phyloP scores from a whole-genome alignment of 2,888 invertebrate genomes.

The Sinohyriopsis cumingii region DNA sequence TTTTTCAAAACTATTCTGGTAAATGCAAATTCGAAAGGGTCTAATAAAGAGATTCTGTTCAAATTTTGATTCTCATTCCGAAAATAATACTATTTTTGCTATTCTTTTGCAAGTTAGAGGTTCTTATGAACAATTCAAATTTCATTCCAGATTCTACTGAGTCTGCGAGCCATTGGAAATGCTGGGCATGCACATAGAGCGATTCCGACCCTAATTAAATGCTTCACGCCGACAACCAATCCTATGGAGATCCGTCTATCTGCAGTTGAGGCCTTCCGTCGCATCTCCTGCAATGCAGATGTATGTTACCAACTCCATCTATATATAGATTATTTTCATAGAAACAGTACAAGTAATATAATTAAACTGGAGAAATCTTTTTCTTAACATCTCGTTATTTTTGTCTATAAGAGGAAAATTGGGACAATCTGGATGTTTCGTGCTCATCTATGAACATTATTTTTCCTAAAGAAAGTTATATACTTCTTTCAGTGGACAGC shows the following conservation, averaged over 20 bases:
- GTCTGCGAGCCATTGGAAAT: conserved; percentile 90
- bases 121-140: background rate
- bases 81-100: too few species aligned
- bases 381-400: background rate
- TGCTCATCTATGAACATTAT: too few species aligned
- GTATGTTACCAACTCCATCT: conserved; percentile 46
- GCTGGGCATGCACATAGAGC: conserved; percentile 80
- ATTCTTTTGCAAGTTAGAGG: too few species aligned
- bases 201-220: conserved; percentile 55
- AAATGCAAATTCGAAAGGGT: too few species aligned
- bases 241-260: conserved; percentile 83
- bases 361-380: background rate
- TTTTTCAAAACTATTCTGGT: too few species aligned
- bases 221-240: conserved; percentile 74
- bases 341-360: background rate
- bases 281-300: conserved; percentile 78
- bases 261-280: conserved; percentile 85
- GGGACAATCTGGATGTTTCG: too few species aligned
- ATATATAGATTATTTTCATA: background rate
- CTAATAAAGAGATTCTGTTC: too few species aligned
- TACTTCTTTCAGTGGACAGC: conserved; percentile 47
- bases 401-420: too few species aligned
- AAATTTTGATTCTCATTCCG: too few species aligned
- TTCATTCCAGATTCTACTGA: conserved; percentile 76
- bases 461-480: background rate